Evolutionary conservation across 2,888 invertebrate genomes (phyloP), one percentile per base, ranked within the genome.

Genomic region (Nasonovia ribisnigri): DNA sequence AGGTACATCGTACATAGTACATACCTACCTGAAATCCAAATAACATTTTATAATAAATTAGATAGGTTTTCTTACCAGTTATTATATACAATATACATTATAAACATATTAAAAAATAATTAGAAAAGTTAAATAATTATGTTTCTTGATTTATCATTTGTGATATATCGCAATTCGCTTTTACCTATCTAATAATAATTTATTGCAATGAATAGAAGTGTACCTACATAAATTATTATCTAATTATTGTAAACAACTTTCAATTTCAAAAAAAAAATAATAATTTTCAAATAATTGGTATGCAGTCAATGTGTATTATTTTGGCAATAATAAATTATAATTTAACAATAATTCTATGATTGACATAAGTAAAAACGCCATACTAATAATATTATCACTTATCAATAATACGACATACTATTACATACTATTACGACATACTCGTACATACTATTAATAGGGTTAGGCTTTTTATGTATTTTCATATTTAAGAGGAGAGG

Each of bases 241-340:
- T n/a, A 67, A 67, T 36, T 6, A 3, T 77, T 77, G 2, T n/a
- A 8, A 5, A 77, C 36, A 36, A 90, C 77, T 90, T 90, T 90
- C 77, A 36, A 90, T 90, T 67, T 90, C 11, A 1, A 42, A 89
- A 42, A 84, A 46, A 86, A 89, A 42, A n/a, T n/a, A n/a, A 24
- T 20, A 3, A 4, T 57, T 90, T 77, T 48, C 67, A 77, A 90
- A 48, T 48, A 77, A 90, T 90, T 90, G 77, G 67, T 77, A 77
- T 90, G 48, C 29, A 48, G n/a, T 10, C 46, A 36, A 36, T 36
- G 24, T 77, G 77, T 36, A 60, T 48, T 11, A 3, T 77, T 26
- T 13, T 46, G 77, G 77, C 48, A 90, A 90, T 86, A 84, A 26
- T 60, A 20, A 54, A 54, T 54, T n/a, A 10, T 60, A 60, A 60